A percentile compares a stretch with the other conserved stretches of the same genome.
These are phyloP conservation scores for Crotalus tigris DNA, from an alignment of 2,113 vertebrate genomes.

Conservation along the genomic window DNA sequence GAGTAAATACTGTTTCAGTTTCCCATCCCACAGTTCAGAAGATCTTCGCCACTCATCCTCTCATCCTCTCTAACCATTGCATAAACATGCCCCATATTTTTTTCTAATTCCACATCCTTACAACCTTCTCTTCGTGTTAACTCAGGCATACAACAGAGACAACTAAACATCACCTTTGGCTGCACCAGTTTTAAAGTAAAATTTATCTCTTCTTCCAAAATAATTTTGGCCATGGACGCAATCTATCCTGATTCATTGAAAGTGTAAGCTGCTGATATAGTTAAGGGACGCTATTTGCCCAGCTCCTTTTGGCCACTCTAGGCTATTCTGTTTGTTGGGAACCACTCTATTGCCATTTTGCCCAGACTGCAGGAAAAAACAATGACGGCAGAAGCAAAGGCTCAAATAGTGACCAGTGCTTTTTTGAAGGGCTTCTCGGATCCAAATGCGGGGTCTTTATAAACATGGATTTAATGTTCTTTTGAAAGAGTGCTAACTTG, in stretches of 20 bases:
- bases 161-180: not conserved
- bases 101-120: not conserved
- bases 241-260: not conserved
- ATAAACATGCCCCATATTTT: not conserved
- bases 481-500: not conserved
- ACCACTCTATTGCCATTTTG: not conserved
- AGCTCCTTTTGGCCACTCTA: not conserved
- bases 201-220: not conserved
- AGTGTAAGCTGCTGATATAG: not conserved
- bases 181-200: not conserved
- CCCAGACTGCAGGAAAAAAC: not conserved
- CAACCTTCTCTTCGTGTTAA: not conserved
- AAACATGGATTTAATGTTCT: not conserved
- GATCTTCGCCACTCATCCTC: not conserved
- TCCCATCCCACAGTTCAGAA: not conserved
- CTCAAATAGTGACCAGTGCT: not conserved
- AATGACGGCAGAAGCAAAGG: not conserved
- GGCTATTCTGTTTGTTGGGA: not conserved
- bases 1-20: not conserved
- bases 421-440: not conserved
- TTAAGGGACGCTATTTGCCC: not conserved
- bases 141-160: not conserved
- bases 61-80: not conserved
- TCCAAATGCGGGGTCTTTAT: not conserved
- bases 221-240: not conserved